phyloP scores from a whole-genome alignment of 1,140 invertebrate species.

The Holcopasites calliopsidis region DNA sequence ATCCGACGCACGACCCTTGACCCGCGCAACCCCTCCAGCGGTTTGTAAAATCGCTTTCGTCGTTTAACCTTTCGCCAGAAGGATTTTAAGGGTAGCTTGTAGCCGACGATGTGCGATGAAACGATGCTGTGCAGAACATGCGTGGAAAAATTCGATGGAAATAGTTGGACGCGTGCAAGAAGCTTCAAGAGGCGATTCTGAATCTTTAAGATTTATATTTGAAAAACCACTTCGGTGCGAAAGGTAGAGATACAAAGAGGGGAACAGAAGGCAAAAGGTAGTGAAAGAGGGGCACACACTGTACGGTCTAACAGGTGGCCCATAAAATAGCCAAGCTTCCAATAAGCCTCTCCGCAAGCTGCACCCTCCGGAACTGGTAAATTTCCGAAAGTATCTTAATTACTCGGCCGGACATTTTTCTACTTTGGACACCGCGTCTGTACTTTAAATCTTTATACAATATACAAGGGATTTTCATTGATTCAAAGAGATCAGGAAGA shows the following conservation, averaged over 20 bases:
- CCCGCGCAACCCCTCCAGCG: not conserved
- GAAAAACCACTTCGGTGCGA: too few relatives aligned
- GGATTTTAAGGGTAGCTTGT: not conserved
- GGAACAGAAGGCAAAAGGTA: constrained; percentile 12
- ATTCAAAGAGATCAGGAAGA: too few relatives aligned
- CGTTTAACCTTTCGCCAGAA: constrained; percentile 7
- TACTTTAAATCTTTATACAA: not conserved
- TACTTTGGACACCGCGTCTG: not conserved
- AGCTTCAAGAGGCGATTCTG: too few relatives aligned
- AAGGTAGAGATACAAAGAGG: not conserved
- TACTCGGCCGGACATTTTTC: not conserved
- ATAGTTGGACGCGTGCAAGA: too few relatives aligned
- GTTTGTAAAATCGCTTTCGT: not conserved
- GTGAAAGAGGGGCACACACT: constrained; percentile 33
- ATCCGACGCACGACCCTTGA: constrained; percentile 25
- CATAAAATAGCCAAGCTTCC: constrained; percentile 59
- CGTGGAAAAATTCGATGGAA: not conserved
- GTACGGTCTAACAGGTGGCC: constrained; percentile 60
- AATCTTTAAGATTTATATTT: too few relatives aligned
- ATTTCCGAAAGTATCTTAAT: constrained; percentile 45
- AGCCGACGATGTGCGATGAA: not conserved
- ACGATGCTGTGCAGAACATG: too few relatives aligned
- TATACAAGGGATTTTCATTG: not conserved
- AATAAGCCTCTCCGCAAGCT: constrained; percentile 41
- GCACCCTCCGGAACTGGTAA: constrained; percentile 2